A percentile compares a stretch with the other conserved stretches of the same genome.
phyloP scores from a whole-genome alignment of 1,140 invertebrate species.

The Calephelis virginiensis region DNA sequence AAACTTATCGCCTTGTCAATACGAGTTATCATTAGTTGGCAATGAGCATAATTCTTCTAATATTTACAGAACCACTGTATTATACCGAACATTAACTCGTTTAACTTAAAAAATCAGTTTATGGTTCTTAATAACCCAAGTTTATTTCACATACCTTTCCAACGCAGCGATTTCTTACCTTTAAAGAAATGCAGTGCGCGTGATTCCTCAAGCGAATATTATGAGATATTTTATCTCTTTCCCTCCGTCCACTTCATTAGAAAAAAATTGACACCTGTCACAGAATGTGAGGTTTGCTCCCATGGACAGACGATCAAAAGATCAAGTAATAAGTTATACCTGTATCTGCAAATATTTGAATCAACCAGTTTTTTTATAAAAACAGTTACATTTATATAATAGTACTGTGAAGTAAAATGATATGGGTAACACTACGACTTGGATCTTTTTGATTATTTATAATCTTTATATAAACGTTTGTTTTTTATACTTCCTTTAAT shows the following conservation, averaged over 20 bases:
- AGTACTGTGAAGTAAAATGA: no score
- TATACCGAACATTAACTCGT: no score
- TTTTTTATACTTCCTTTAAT: no score
- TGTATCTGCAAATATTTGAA: slow-evolving; percentile 38
- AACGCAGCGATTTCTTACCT: not conserved
- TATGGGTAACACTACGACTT: no score
- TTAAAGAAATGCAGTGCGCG: not conserved
- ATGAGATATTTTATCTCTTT: slow-evolving; percentile 56
- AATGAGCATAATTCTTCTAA: no score
- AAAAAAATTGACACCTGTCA: slow-evolving; percentile 73
- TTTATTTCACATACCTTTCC: not conserved
- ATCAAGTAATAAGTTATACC: slow-evolving; percentile 26
- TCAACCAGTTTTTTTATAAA: not conserved
- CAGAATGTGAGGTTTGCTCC: slow-evolving; percentile 46
- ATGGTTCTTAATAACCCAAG: no score
- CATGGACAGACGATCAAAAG: slow-evolving; percentile 33
- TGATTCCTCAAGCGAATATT: slow-evolving; percentile 41
- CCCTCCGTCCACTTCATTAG: slow-evolving; percentile 39
- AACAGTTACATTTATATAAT: not conserved
- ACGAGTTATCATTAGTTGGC: no score
- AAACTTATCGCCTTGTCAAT: no score
- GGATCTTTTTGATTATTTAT: no score
- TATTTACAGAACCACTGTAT: no score
- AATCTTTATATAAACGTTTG: no score
- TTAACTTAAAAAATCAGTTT: no score